Base-by-base conservation (phyloP, 2,113 vertebrate genomes). In the Leucosticte australis region DNA sequence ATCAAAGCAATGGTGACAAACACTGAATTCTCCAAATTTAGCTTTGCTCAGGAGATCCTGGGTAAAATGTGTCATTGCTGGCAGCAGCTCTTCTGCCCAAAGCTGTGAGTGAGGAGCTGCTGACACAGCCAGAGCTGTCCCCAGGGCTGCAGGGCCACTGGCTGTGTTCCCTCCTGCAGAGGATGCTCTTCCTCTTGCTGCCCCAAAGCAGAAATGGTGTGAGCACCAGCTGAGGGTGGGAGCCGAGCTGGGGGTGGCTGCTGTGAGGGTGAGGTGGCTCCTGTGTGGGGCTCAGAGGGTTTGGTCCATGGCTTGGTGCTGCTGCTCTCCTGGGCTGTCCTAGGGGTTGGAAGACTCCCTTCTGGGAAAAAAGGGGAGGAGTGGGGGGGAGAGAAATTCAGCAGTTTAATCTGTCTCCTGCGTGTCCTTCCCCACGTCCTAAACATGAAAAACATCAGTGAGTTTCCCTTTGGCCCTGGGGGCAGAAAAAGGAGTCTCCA, bases 371-470 rank as follows among this genome's bases (percentile, higher is more conserved):
- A 69, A 2, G 6, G 4, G 19, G 14, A 73, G 85, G 50, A 77
- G 31, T 16, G 10, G 20, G 46, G 49, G 68, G 68, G 81, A n/a
- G 50, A 86, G 59, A 55, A 95, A 90, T 67, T 5, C 59, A 89
- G 50, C 63, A 47, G 5, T 83, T 83, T 55, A 90, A 47, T 69
- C 3, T 0, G 3, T 76, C 91, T 90, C 57, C 75, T 60, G 60
- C 15, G 9, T 85, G 83, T 74, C 67, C 89, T 93, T 94, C 83
- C 71, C 57, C 63, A 59, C 68, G 80, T 91, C 91, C 59, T 94
- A 94, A 94, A 83, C 68, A 90, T 89, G 93, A 96, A 73, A 96
- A 96, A 93, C 93, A 74, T 78, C 86, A 46, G 14, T 21, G 20
- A 35, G 47, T 31, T 93, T 93, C 89, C 89, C 76, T 90, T 91